These are phyloP conservation scores for Mizuhopecten yessoensis DNA, from an alignment of 1,140 invertebrate genomes.

Conservation along the genomic window DNA sequence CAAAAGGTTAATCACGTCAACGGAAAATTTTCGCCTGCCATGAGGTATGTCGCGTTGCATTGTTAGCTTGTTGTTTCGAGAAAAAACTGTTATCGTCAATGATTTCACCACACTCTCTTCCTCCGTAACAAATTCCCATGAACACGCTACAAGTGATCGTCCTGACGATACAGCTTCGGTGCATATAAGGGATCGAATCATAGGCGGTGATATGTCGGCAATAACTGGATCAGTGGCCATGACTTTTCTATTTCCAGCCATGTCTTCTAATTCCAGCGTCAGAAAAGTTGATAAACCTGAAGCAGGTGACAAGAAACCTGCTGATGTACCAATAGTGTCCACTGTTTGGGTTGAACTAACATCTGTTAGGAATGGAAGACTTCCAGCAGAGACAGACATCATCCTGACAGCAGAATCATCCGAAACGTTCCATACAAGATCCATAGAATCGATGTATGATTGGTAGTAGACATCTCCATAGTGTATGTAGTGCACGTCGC, in stretches of 20 bases:
- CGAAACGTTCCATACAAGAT: constrained; percentile 52
- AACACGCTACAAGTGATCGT: constrained; percentile 53
- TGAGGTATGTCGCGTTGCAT: neutral
- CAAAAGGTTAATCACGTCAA: neutral
- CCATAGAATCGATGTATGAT: constrained; percentile 35
- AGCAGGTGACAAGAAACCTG: constrained; percentile 45
- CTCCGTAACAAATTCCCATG: constrained; percentile 59
- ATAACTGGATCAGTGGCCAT: constrained; percentile 50
- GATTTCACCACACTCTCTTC: constrained; percentile 57
- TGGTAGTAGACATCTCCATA: neutral
- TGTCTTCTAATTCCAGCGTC: constrained; percentile 49
- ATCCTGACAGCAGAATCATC: constrained; percentile 50
- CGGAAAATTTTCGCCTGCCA: neutral
- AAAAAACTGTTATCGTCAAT: neutral
- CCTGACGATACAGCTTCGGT: constrained; percentile 53
- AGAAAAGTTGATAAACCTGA: constrained; percentile 57
- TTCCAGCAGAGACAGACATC: constrained; percentile 52
- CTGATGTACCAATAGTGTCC: constrained; percentile 32
- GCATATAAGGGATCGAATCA: constrained; percentile 53
- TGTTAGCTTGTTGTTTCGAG: neutral
- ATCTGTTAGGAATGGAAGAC: constrained; percentile 46
- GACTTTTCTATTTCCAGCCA: constrained; percentile 53
- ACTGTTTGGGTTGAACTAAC: constrained; percentile 23
- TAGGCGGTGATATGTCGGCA: constrained; percentile 52
- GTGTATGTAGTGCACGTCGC: neutral